phyloP scores from a whole-genome alignment of 2,888 invertebrate genomes.

The Lutraria lutraria region DNA sequence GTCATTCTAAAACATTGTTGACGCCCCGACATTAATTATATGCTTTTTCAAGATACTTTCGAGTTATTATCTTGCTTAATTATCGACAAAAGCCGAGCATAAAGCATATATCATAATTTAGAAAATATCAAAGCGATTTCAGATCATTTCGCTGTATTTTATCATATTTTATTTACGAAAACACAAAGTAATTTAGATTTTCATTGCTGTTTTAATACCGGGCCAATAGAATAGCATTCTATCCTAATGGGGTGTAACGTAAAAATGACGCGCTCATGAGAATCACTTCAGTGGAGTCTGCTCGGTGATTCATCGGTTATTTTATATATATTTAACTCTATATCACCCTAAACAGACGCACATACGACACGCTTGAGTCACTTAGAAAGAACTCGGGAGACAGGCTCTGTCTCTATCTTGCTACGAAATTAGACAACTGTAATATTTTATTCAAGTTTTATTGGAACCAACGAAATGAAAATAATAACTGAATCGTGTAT shows the following conservation, averaged over 20 bases:
- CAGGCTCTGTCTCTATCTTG: neutral
- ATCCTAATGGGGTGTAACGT: constrained; percentile 56
- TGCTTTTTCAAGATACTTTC: constrained; percentile 13
- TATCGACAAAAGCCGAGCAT: constrained; percentile 43
- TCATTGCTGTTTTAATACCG: constrained; percentile 56
- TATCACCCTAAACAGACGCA: constrained; percentile 24
- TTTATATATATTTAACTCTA: constrained; percentile 31
- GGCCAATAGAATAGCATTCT: constrained; percentile 59
- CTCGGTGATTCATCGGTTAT: constrained; percentile 40
- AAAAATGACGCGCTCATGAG: constrained; percentile 58
- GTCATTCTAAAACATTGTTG: constrained; percentile 29
- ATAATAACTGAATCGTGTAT: neutral
- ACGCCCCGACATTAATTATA: constrained; percentile 45
- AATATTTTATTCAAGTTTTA: neutral
- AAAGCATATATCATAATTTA: constrained; percentile 57
- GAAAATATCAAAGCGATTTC: constrained; percentile 52
- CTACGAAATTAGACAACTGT: neutral
- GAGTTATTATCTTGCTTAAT: constrained; percentile 37
- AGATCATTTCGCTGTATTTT: constrained; percentile 38
- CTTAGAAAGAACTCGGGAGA: neutral
- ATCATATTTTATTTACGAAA: constrained; percentile 61
- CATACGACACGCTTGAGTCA: constrained; percentile 20
- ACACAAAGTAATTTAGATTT: constrained; percentile 60
- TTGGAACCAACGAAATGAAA: constrained; percentile 2
- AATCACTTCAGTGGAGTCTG: constrained; percentile 33